These are phyloP conservation scores for Indicator indicator DNA, from an alignment of 2,113 vertebrate species.

Conservation along the genomic window DNA sequence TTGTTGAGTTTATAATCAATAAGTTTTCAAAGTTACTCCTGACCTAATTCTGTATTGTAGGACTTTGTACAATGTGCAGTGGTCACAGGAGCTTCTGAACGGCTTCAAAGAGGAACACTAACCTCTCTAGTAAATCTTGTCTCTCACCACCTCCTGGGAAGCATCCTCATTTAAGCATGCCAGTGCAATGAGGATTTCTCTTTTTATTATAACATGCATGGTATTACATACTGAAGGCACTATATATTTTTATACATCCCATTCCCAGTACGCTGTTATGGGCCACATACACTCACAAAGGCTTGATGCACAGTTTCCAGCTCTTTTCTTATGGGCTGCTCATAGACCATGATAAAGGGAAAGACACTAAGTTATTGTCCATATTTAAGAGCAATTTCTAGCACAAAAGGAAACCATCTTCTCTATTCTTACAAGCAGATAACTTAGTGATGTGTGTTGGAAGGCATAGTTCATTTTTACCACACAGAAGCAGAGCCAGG, in stretches of 20 bases:
- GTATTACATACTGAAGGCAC: neutral
- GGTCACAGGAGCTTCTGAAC: neutral
- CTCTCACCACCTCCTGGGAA: neutral
- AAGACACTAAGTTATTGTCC: neutral
- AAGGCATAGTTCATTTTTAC: constrained; percentile 37
- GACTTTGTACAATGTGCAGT: neutral
- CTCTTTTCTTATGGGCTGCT: neutral
- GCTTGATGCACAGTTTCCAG: neutral
- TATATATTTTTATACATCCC: neutral
- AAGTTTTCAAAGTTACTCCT: neutral
- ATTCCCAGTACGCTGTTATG: neutral
- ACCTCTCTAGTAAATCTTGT: neutral
- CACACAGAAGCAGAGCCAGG: constrained; percentile 4
- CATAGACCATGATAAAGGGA: neutral
- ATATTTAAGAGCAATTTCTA: constrained; percentile 34
- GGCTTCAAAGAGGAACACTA: neutral
- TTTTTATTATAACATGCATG: neutral
- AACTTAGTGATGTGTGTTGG: constrained; percentile 6
- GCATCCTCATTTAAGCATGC: neutral
- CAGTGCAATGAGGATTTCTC: neutral
- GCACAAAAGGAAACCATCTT: neutral
- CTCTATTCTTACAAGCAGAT: neutral
- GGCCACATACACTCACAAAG: neutral
- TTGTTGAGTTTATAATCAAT: neutral
- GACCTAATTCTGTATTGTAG: neutral